phyloP scores from a whole-genome alignment of 64 coral and sea anemone species.

The Acropora tenuis region DNA sequence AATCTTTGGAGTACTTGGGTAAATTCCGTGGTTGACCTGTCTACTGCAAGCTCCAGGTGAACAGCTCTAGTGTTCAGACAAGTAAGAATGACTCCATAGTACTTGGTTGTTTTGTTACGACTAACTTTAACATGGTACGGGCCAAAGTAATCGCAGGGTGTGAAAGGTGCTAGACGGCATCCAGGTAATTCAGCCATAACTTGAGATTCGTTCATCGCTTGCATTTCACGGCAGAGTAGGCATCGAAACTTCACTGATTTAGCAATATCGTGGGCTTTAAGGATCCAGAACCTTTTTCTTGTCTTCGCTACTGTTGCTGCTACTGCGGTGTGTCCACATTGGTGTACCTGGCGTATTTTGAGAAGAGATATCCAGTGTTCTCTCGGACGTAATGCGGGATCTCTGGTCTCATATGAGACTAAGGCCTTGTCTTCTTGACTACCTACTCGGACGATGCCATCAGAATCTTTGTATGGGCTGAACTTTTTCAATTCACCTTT shows the following conservation, averaged over 20 bases:
- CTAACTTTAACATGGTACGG: not conserved
- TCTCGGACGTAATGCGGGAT: not conserved
- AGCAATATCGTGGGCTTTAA: slow-evolving; percentile 30
- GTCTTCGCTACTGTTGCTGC: slow-evolving; percentile 37
- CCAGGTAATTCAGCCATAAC: slow-evolving; percentile 42
- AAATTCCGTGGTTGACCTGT: slow-evolving; percentile 47
- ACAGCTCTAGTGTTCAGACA: slow-evolving; percentile 8
- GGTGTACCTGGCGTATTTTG: too few species aligned
- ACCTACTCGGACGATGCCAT: not conserved
- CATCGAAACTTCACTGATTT: slow-evolving; percentile 50
- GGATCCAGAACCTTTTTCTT: slow-evolving; percentile 46
- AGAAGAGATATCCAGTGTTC: not conserved
- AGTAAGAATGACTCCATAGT: too few species aligned
- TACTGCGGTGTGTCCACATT: not conserved
- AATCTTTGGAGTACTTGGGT: slow-evolving; percentile 46
- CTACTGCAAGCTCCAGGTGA: slow-evolving; percentile 44
- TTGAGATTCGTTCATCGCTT: slow-evolving; percentile 24
- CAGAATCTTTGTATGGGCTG: too few species aligned
- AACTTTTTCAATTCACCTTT: too few species aligned
- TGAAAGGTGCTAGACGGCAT: slow-evolving; percentile 14
- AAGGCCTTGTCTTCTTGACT: slow-evolving; percentile 44
- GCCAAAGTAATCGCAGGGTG: slow-evolving; percentile 49
- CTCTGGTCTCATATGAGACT: slow-evolving; percentile 50
- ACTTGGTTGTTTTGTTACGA: not conserved
- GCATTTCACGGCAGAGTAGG: slow-evolving; percentile 20